Percentiles rank a stretch among this genome's conserved stretches.
phyloP scores from a whole-genome alignment of 2,113 vertebrate species.

The Smithornis capensis region DNA sequence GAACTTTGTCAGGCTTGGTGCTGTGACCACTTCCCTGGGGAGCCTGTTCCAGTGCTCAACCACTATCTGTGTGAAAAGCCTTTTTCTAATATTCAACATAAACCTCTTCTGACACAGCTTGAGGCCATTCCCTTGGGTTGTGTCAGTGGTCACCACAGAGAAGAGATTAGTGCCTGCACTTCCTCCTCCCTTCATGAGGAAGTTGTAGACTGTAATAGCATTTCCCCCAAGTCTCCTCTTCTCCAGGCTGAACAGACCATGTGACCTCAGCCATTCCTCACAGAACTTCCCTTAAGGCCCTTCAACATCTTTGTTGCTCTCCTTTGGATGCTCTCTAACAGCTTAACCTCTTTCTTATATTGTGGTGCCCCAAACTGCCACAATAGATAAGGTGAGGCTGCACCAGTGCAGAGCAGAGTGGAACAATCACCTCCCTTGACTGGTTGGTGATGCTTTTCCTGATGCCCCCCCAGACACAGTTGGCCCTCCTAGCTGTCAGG shows the following conservation, averaged over 20 bases:
- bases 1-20: not conserved
- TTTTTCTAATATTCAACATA: not conserved
- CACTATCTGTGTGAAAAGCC: not conserved
- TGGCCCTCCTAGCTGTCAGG: not conserved
- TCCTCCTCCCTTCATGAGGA: not conserved
- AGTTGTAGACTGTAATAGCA: not conserved
- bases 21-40: not conserved
- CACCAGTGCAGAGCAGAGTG: not conserved
- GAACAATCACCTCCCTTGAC: not conserved
- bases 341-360: not conserved
- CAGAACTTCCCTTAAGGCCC: not conserved
- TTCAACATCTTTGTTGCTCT: not conserved
- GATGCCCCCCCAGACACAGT: not conserved
- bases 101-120: not conserved
- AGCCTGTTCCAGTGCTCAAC: not conserved
- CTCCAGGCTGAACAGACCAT: not conserved
- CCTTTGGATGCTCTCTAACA: not conserved
- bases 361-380: not conserved
- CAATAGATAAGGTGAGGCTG: not conserved
- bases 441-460: not conserved
- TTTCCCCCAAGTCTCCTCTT: not conserved
- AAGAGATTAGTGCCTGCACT: not conserved
- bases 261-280: not conserved
- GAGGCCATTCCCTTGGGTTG: not conserved
- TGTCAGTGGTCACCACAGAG: not conserved